Conservation (phyloP, 2,888 invertebrate species). For the Stenodera caucasica region DNA sequence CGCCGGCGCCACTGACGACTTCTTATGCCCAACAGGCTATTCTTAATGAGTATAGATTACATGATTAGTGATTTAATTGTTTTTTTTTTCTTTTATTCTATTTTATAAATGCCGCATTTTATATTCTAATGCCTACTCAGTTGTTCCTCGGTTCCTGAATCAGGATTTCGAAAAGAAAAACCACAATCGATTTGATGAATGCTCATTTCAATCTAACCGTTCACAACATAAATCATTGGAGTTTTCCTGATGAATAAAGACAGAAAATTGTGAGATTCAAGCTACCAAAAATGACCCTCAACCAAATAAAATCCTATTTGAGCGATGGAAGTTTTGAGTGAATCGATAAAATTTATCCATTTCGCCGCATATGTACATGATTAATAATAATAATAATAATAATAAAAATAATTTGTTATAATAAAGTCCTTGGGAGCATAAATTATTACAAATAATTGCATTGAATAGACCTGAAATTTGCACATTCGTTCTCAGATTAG, state of each 20-base stretch:
- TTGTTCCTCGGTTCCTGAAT: not conserved
- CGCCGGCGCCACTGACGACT: constrained; percentile 33
- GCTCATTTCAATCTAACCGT: too few species aligned
- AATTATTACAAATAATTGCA: not conserved
- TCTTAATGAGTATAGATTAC: constrained; percentile 42
- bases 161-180: not conserved
- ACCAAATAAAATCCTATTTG: too few species aligned
- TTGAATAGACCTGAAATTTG: not conserved
- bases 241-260: too few species aligned
- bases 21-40: constrained; percentile 33
- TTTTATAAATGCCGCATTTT: too few species aligned
- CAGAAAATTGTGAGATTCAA: too few species aligned
- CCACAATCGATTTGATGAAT: too few species aligned
- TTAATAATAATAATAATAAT: too few species aligned
- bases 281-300: too few species aligned
- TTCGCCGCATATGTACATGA: not conserved
- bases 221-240: too few species aligned
- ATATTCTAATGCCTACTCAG: not conserved
- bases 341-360: not conserved
- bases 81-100: too few species aligned
- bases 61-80: constrained; percentile 43
- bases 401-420: not conserved
- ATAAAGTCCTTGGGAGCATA: not conserved
- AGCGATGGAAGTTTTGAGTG: too few species aligned
- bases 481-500: not conserved